phyloP scores from a whole-genome alignment of 1,140 invertebrate genomes.

The Drosophila nikananu region DNA sequence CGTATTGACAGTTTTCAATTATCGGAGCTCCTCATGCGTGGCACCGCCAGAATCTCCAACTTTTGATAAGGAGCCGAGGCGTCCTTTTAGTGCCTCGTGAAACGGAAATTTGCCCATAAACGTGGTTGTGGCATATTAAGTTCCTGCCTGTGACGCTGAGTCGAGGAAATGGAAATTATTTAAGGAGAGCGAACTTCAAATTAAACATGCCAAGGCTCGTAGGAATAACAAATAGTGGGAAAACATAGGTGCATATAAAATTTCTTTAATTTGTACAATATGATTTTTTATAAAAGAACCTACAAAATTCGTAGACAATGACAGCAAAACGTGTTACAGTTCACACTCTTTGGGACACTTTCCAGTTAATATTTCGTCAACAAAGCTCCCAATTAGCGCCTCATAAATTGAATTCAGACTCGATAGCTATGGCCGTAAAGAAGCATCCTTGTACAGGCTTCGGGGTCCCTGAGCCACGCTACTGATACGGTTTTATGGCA shows the following conservation, averaged over 20 bases:
- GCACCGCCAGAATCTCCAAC: constrained; percentile 9
- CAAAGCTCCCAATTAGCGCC: constrained; percentile 50
- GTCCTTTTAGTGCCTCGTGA: constrained; percentile 19
- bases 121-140: constrained; percentile 18
- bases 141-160: constrained; percentile 11
- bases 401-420: constrained; percentile 26
- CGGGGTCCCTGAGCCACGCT: background rate
- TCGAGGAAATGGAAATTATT: constrained; percentile 1
- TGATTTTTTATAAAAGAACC: background rate
- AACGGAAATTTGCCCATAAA: constrained; percentile 43
- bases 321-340: constrained; percentile 26
- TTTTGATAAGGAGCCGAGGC: constrained; percentile 38
- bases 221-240: background rate
- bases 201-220: background rate
- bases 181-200: background rate
- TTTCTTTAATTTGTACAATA: background rate
- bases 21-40: constrained; percentile 65
- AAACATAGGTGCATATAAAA: background rate
- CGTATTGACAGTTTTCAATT: constrained; percentile 82
- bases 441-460: background rate
- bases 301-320: background rate
- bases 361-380: constrained; percentile 43
- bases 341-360: constrained; percentile 36
- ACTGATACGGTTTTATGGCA: constrained; percentile 37
- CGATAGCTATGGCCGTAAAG: constrained; percentile 7